Evolutionary conservation across 2,888 invertebrate species (phyloP).

Genomic region (Linyphia triangularis): DNA sequence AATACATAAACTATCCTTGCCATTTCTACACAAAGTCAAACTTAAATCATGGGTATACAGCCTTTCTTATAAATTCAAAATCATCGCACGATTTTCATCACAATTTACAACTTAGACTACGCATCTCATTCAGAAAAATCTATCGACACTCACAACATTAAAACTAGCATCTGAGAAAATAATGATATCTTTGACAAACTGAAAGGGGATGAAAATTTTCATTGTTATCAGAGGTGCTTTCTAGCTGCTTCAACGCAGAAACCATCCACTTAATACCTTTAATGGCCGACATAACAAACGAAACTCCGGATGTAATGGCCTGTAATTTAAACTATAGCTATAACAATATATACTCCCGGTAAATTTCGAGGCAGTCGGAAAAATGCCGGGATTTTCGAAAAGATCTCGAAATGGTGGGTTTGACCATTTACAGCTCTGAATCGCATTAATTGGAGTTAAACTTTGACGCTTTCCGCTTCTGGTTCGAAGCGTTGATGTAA

Average conservation of each 20-base stretch:
- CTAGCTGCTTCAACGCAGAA: constrained; percentile 5
- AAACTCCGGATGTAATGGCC: constrained; percentile 34
- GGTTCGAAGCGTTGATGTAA: not conserved
- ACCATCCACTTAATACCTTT: constrained; percentile 50
- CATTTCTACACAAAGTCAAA: too few species aligned
- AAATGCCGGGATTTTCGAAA: constrained; percentile 40
- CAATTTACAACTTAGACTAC: too few species aligned
- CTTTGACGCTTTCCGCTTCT: constrained; percentile 12
- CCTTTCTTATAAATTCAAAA: too few species aligned
- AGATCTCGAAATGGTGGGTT: constrained; percentile 27
- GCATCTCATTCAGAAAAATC: not conserved
- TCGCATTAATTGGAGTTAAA: constrained; percentile 65
- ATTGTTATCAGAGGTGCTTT: constrained; percentile 46
- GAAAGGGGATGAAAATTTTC: constrained; percentile 15
- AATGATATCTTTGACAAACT: constrained; percentile 50
- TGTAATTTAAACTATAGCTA: constrained; percentile 58
- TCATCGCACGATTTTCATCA: not conserved
- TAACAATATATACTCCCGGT: constrained; percentile 45
- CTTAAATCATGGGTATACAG: too few species aligned
- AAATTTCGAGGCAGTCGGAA: constrained; percentile 12
- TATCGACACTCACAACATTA: not conserved
- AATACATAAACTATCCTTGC: too few species aligned
- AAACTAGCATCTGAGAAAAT: not conserved
- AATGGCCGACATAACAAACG: constrained; percentile 41
- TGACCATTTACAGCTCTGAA: constrained; percentile 38